Evolutionary conservation across 2,797 vertebrate species (phyloP), one percentile per base, ranked within the genome.

Genomic region (Fringilla coelebs): DNA sequence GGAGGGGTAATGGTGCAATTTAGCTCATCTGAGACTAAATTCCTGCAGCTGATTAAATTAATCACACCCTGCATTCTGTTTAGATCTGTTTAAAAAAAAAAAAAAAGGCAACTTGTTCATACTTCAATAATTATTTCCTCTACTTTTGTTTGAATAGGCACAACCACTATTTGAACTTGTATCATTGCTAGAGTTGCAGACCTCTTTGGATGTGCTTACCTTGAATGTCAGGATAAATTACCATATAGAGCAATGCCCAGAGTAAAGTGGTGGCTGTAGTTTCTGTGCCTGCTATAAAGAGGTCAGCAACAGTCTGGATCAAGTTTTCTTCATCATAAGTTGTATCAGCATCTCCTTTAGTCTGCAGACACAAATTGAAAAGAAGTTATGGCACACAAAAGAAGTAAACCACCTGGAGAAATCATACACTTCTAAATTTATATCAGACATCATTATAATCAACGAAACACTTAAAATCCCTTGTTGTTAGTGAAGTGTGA

Each of bases 231-330:
- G 93, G 96, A 79, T 95, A 85, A 91, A 79, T 6, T 43, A 86
- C 51, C 95, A 95, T 95, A 17, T 74, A 92, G 15, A 96, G 88
- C 72, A 96, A 38, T 29, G 93, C 86, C 93, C 97, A 96, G 9
- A 49, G 6, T 32, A 94, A 54, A 43, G 88, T 91, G 21, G 94
- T 85, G 43, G 78, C 13, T 57, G 83, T 93, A 12, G 82, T 94
- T 91, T 97, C 96, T 73, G 85, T 96, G 25, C 95, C 94, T 85
- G 94, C 96, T 43, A 96, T 1, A 40, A 96, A 82, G 40, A 97
- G 92, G 61, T 97, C 95, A 41, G 4, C 19, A 78, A 86, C 4
- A 54, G 13, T 31, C 68, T 96, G 96, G 3, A 32, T 55, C 95
- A 97, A 61, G 78, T 97, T 96, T 46, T 36, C 78, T 63, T 97